Evolutionary conservation across 2,888 invertebrate genomes (phyloP).

Genomic region (Drosophila meridionalis): DNA sequence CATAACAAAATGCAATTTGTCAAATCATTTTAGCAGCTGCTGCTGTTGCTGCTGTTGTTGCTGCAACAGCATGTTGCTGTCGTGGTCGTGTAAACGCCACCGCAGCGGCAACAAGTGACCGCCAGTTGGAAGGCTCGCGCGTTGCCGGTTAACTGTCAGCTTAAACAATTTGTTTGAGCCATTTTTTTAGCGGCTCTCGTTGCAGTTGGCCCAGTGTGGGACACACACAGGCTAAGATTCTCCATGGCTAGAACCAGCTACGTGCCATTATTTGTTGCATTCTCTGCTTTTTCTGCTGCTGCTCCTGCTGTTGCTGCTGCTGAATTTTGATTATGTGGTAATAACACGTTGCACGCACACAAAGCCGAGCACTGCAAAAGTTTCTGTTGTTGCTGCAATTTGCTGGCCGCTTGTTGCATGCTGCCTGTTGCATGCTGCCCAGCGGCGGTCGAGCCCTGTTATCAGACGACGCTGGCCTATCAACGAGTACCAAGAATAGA

Average conservation of each 20-base stretch:
- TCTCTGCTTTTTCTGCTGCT: conserved; percentile 22
- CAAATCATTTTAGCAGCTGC: conserved; percentile 69
- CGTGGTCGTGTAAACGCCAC: conserved; percentile 56
- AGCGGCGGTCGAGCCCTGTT: conserved; percentile 68
- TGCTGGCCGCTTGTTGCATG: conserved; percentile 29
- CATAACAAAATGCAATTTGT: conserved; percentile 79
- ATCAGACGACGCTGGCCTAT: conserved; percentile 60
- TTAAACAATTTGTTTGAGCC: conserved; percentile 81
- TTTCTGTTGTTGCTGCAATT: conserved; percentile 48
- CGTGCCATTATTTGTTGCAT: conserved; percentile 55
- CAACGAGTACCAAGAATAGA: conserved; percentile 38
- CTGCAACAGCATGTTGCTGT: conserved; percentile 38
- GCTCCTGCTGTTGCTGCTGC: conserved; percentile 37
- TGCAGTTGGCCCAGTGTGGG: conserved; percentile 44
- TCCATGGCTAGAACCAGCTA: conserved; percentile 47
- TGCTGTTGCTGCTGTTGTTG: conserved; percentile 24
- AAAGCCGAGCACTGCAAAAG: conserved; percentile 46
- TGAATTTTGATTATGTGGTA: conserved; percentile 81
- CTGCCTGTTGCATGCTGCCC: conserved; percentile 51
- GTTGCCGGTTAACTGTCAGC: conserved; percentile 75
- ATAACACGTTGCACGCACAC: conserved; percentile 80
- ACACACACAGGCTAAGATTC: conserved; percentile 48
- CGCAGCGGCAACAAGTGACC: conserved; percentile 69
- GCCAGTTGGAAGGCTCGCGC: conserved; percentile 40
- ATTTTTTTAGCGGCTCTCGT: conserved; percentile 60